Conservation (phyloP, 37 sponge, comb jelly and placozoan genomes). For the Haliclona indistincta region DNA sequence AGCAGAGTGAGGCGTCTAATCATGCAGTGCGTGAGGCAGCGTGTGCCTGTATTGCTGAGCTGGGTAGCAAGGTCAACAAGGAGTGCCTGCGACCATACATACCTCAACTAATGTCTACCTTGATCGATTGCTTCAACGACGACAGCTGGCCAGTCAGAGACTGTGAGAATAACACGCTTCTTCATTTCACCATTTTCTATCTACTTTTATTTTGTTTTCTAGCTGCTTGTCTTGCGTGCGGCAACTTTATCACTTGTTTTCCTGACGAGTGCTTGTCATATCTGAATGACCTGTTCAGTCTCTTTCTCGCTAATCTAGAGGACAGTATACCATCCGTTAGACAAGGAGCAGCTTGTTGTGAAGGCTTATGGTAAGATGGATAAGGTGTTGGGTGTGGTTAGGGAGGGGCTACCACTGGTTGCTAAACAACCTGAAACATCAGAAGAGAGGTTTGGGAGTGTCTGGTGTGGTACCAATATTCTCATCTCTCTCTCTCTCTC, state of each 20-base stretch:
- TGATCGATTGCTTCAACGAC: conserved; percentile 90
- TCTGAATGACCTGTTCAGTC: conserved; percentile 60
- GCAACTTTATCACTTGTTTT: conserved; percentile 90
- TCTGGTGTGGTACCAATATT: too few relatives aligned
- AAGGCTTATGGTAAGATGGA: conserved; percentile 74
- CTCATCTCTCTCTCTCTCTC: too few relatives aligned
- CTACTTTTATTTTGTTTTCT: too few relatives aligned
- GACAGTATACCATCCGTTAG: conserved; percentile 94
- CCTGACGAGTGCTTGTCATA: conserved; percentile 66
- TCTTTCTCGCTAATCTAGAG: conserved; percentile 81
- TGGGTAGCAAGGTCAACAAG: conserved; percentile 78
- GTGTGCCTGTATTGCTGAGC: conserved; percentile 93
- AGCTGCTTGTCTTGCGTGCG: conserved; percentile 95
- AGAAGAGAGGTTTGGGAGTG: conserved; percentile 17
- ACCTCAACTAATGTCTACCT: conserved; percentile 40
- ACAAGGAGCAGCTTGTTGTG: conserved; percentile 89
- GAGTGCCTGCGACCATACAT: conserved; percentile 58
- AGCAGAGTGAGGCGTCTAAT: conserved; percentile 81
- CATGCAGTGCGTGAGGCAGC: conserved; percentile 97
- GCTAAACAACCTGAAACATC: conserved; percentile 35
- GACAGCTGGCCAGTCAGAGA: conserved; percentile 99
- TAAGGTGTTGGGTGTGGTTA: conserved; percentile 30
- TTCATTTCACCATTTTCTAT: too few relatives aligned
- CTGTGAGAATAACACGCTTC: too few relatives aligned
- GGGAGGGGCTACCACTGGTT: conserved; percentile 50